Evolutionary conservation across 2,797 vertebrate genomes (phyloP).

Genomic region (Masticophis lateralis): DNA sequence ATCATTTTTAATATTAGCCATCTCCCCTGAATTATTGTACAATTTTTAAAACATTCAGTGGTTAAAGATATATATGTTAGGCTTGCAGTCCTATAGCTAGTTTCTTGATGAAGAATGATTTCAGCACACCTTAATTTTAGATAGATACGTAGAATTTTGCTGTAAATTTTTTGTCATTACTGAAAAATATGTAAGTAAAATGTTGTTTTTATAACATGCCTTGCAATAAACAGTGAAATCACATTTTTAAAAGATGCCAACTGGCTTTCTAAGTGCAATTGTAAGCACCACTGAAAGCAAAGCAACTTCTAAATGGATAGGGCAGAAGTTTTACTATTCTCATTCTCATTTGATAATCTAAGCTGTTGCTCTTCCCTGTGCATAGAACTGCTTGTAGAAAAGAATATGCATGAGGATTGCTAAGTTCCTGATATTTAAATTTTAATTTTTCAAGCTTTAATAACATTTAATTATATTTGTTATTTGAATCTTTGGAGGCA

Average conservation of each 20-base stretch:
- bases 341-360: not conserved
- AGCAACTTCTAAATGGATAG: not conserved
- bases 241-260: not conserved
- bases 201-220: not conserved
- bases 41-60: not conserved
- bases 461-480: not conserved
- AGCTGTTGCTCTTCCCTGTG: not conserved
- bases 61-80: no score
- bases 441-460: not conserved
- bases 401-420: not conserved
- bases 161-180: not conserved
- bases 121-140: not conserved
- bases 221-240: not conserved
- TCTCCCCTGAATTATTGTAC: not conserved
- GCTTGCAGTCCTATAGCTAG: not conserved
- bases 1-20: not conserved
- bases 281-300: not conserved
- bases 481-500: not conserved
- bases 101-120: not conserved
- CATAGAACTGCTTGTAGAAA: not conserved
- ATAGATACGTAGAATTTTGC: not conserved
- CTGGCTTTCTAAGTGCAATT: not conserved
- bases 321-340: not conserved
- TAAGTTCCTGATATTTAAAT: not conserved
- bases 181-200: not conserved